Evolutionary conservation across 2,113 vertebrate species (phyloP).

Genomic region (Sapayoa aenigma): DNA sequence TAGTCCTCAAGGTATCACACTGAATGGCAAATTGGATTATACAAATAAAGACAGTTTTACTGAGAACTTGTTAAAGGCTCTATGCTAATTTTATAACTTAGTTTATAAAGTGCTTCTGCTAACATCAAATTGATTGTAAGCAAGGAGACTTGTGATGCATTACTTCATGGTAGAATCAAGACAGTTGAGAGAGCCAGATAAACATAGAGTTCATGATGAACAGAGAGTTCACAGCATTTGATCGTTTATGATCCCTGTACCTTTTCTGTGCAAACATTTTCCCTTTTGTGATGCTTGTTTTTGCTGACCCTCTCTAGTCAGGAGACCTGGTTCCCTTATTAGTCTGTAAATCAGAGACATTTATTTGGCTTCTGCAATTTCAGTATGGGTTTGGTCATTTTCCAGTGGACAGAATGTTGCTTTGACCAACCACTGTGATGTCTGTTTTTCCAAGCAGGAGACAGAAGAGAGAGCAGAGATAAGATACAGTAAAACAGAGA

Average conservation of each 20-base stretch:
- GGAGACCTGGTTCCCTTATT: constrained; percentile 63
- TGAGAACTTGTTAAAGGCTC: background rate
- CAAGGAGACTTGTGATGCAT: background rate
- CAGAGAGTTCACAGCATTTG: background rate
- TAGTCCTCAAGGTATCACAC: background rate
- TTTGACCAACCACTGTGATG: constrained; percentile 66
- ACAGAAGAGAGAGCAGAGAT: constrained; percentile 53
- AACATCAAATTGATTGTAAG: background rate
- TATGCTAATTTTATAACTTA: background rate
- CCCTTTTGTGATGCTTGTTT: constrained; percentile 53
- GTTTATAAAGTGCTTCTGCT: constrained; percentile 1
- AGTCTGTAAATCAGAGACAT: constrained; percentile 63
- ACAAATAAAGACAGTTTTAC: constrained; percentile 18
- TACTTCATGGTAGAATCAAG: background rate
- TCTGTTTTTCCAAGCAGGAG: constrained; percentile 67
- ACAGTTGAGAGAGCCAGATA: background rate
- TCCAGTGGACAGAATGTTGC: constrained; percentile 54
- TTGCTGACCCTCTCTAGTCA: constrained; percentile 54
- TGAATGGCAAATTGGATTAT: background rate
- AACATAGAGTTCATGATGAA: too few relatives aligned
- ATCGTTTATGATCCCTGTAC: background rate
- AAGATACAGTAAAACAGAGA: constrained; percentile 35
- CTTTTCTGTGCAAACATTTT: constrained; percentile 67
- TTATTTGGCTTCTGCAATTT: constrained; percentile 69
- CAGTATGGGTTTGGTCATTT: constrained; percentile 40